These are phyloP conservation scores for Pollenia amentaria DNA, from an alignment of 2,888 invertebrate genomes.

Conservation along the genomic window DNA sequence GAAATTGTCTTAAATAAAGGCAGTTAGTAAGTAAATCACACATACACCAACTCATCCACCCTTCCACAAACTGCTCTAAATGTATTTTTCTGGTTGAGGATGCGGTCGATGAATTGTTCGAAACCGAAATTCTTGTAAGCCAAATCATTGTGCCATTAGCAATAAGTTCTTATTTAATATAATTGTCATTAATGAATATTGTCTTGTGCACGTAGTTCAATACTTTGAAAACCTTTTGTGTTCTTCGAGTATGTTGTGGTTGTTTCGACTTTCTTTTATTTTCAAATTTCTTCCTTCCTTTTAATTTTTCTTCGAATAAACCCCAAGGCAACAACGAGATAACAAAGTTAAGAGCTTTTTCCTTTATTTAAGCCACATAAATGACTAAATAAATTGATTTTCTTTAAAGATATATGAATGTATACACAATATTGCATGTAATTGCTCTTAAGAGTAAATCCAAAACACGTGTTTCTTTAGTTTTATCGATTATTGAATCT, in stretches of 20 bases:
- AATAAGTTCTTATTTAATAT: conserved; percentile 39
- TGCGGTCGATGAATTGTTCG: no score
- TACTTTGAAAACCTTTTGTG: conserved; percentile 8
- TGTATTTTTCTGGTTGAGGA: no score
- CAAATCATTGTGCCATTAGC: conserved; percentile 26
- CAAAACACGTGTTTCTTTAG: conserved; percentile 2
- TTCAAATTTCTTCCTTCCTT: conserved; percentile 20
- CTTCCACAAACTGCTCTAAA: no score
- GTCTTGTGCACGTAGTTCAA: conserved; percentile 33
- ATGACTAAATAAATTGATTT: conserved; percentile 33
- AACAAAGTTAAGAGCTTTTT: conserved; percentile 56
- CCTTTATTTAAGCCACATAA: conserved; percentile 23
- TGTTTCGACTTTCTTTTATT: conserved; percentile 3
- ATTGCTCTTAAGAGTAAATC: background rate
- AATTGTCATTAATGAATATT: conserved; percentile 51
- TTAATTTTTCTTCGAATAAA: conserved; percentile 12
- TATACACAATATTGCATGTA: background rate
- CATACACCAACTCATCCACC: no score
- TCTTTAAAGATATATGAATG: conserved; percentile 9
- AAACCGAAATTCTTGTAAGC: conserved; percentile 1
- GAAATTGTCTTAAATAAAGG: background rate
- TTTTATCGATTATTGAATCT: background rate
- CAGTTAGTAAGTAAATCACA: no score
- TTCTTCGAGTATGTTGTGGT: background rate
- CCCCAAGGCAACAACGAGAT: conserved; percentile 49